Evolutionary conservation across 1,140 invertebrate genomes (phyloP).

Genomic region (Leptopilina boulardi): DNA sequence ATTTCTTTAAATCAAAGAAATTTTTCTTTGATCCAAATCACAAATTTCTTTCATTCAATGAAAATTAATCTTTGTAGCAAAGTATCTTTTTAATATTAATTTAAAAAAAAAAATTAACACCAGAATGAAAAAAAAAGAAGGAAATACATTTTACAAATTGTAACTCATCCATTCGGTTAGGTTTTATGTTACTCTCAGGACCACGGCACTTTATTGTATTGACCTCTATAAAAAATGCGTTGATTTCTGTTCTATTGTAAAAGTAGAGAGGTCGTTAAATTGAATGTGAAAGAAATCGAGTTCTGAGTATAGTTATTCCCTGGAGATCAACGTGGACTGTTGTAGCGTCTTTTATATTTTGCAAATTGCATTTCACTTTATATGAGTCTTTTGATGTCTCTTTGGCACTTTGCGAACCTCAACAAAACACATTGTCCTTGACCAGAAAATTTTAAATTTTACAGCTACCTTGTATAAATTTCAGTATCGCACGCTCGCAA

Average conservation of each 20-base stretch:
- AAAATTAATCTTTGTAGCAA: no score
- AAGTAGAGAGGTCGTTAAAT: constrained; percentile 9
- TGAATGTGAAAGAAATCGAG: constrained; percentile 15
- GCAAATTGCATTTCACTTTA: constrained; percentile 26
- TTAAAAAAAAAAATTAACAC: no score
- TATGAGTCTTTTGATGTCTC: constrained; percentile 29
- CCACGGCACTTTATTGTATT: background rate
- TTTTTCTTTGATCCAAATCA: no score
- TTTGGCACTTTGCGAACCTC: constrained; percentile 25
- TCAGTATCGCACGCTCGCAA: constrained; percentile 37
- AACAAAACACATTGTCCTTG: constrained; percentile 49
- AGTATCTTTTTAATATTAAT: no score
- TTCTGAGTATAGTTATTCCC: background rate
- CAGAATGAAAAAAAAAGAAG: no score
- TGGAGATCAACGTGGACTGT: background rate
- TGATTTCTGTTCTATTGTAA: background rate
- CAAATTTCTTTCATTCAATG: no score
- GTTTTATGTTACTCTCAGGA: constrained; percentile 42
- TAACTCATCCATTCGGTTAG: no score
- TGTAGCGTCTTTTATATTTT: constrained; percentile 25
- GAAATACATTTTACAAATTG: no score
- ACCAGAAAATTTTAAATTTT: constrained; percentile 54
- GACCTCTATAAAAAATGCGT: background rate
- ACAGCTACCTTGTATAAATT: constrained; percentile 23
- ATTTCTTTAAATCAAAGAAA: no score